Evolutionary conservation across 1,140 invertebrate species (phyloP), one percentile per base, ranked within the genome.

Genomic region (Drosophila nebulosa): DNA sequence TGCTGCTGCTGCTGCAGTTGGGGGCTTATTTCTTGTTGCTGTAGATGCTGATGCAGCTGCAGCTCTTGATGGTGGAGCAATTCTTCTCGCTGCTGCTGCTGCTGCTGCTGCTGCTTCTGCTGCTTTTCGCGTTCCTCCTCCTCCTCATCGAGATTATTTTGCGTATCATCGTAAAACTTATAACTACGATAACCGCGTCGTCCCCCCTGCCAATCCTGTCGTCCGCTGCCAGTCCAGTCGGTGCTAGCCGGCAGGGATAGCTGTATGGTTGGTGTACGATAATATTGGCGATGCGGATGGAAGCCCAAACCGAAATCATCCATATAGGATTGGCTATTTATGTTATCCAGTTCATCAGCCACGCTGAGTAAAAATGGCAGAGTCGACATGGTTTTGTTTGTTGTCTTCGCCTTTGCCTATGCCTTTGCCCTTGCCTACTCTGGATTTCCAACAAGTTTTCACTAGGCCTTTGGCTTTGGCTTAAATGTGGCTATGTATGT

Each of bases 291-390:
- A 60, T 91, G 90, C 16, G 90, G 90, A 88, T 91, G 86, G 72
- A 91, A 91, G 57, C 90, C 90, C 78, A 91, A 61, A 3, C 90
- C 90, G 14, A 91, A 91, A 69, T 91, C 90, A 52, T 91, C 90
- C 84, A 91, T 70, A 26, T 91, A 91, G 24, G 88, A 86, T 52
- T 91, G 90, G 5, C 86, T 89, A 46, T 91, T 83, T 32, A 91
- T 78, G 73, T 91, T 91, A 79, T 91, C 90, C 69, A 91, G 78
- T 75, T 91, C 90, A 72, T 91, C 90, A 70, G 90, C 90, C 16
- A 91, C 89, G 68, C 90, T 91, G 56, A 91, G 57, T 27, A 91
- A 68, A 39, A 91, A 91, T 52, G 90, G 90, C 32, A 91, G 57
- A 66, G 90, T 91, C 78, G 90, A 91, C 90, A 91, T 91, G 51